phyloP scores from a whole-genome alignment of 2,888 invertebrate species.

The Metallyticus violacea region DNA sequence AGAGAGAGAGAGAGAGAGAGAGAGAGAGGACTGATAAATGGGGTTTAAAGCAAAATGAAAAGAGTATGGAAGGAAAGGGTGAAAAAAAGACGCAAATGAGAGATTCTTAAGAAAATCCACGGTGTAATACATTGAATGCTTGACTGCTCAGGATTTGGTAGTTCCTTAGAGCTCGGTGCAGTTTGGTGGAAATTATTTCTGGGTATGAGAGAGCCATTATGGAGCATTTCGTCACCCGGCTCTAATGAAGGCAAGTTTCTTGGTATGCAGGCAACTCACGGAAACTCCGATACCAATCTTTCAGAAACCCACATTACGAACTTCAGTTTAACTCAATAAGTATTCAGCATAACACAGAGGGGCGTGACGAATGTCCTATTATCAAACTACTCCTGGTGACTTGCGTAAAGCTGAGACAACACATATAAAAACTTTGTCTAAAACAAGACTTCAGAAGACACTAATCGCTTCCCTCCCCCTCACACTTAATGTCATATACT shows the following conservation, averaged over 20 bases:
- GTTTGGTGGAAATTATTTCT: not conserved
- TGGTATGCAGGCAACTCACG: not conserved
- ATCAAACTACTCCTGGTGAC: no score
- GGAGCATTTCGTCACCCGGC: not conserved
- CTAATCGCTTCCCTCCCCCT: no score
- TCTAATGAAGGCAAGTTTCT: not conserved
- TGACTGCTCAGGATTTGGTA: not conserved
- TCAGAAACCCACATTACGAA: no score
- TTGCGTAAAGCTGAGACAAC: no score
- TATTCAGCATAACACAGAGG: no score
- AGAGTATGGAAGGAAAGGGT: not conserved
- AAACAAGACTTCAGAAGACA: no score
- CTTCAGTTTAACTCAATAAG: no score
- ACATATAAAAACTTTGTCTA: no score
- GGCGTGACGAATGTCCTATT: no score
- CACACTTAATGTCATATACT: no score
- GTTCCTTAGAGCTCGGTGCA: not conserved
- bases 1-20: not conserved
- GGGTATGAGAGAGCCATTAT: not conserved
- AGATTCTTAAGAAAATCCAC: not conserved
- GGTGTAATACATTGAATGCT: not conserved
- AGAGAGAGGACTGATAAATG: not conserved
- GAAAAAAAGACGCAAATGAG: not conserved
- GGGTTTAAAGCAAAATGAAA: not conserved
- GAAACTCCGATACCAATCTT: no score